Base-by-base conservation (phyloP, 2,797 vertebrate genomes). In the Phyllotis vaccarum region DNA sequence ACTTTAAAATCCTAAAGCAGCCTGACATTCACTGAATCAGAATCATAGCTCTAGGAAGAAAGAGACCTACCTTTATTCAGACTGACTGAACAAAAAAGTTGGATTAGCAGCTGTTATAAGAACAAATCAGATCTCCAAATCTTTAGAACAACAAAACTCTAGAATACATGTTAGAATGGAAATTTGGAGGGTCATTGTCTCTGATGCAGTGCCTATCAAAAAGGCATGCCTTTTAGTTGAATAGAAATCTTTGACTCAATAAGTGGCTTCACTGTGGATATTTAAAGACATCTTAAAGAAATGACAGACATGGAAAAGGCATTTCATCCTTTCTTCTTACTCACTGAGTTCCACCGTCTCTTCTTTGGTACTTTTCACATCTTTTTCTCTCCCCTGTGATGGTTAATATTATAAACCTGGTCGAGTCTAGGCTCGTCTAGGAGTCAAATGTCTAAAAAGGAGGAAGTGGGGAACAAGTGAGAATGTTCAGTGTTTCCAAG, bases 1-100 rank as follows among this genome's bases (percentile, higher is more conserved):
- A 79, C 24, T 94, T 52, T 74, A 70, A 76, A 95, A 91, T 83
- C 93, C 76, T 78, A 86, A 89, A 95, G 86, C 62, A 83, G 76
- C n/a, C 52, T 60, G 13, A 86, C 79, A 13, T 80, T 95, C 70
- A 89, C 37, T 86, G 40, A 96, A 78, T 86, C 86, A 68, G 76
- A 95, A 64, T 83, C 58, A 52, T 64, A 72, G 56, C n/a, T 87
- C 3, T 75, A 78, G 2, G 60, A 91, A 94, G 60, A 89, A 94
- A 95, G 43, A 7, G 58, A 78, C 94, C 81, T 76, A 52, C 78
- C 29, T 79, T 95, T 91, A 49, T 31, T 62, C 70, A 90, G 89
- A 76, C 46, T 81, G 52, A 68, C 24, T 91, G 54, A 85, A 91
- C 60, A 83, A 56, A 89, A 76, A 92, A 60, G 11, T 91, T 86